Conservation (phyloP, 53 echinoderm and acorn worm genomes). For the Holothuria leucospilota region DNA sequence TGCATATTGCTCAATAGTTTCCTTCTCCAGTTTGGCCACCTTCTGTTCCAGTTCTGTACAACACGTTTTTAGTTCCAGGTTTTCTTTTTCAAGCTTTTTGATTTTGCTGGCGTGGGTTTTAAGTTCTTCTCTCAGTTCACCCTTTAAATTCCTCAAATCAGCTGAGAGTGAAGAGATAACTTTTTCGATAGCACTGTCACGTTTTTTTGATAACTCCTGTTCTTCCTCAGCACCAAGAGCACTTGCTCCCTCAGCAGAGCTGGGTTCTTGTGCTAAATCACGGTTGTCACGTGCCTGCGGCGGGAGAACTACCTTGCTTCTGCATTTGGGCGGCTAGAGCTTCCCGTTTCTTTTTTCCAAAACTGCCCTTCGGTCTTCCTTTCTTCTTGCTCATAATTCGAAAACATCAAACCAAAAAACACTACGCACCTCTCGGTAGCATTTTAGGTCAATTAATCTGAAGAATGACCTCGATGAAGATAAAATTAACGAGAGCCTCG, state of each 20-base stretch:
- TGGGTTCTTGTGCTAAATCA: not conserved
- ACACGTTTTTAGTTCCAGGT: not conserved
- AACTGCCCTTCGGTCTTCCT: slow-evolving; percentile 20
- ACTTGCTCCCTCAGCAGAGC: not conserved
- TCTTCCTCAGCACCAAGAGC: not conserved
- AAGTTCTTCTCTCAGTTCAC: slow-evolving; percentile 5
- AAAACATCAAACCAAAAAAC: no score
- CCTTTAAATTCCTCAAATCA: not conserved
- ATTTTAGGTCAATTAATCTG: no score
- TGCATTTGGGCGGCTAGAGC: slow-evolving; percentile 9
- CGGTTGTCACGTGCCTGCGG: not conserved
- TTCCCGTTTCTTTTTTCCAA: slow-evolving; percentile 1
- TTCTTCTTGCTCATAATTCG: not conserved
- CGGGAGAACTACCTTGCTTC: not conserved
- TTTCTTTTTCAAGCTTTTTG: not conserved
- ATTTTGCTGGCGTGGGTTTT: not conserved
- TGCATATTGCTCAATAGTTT: no score
- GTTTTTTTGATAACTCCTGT: not conserved
- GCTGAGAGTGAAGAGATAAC: slow-evolving; percentile 4
- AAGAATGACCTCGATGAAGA: no score
- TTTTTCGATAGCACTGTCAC: not conserved
- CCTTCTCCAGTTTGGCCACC: not conserved
- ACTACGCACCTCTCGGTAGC: no score
- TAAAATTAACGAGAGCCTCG: not conserved
- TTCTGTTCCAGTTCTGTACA: not conserved